Conservation (phyloP, 1,140 invertebrate species). For the Zaprionus vittiger region DNA sequence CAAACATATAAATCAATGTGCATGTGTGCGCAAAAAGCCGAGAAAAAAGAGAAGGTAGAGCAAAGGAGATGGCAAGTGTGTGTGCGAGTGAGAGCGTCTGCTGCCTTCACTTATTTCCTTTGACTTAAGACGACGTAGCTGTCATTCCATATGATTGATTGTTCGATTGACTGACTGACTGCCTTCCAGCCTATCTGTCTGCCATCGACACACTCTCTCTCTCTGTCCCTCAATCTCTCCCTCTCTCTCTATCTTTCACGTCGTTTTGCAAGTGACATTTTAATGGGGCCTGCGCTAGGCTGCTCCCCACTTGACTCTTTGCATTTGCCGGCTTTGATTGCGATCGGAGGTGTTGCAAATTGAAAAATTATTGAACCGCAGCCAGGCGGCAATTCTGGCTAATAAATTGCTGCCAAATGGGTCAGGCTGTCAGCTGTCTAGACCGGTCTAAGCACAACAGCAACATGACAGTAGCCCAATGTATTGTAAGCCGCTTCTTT, state of each 20-base stretch:
- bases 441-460: neutral
- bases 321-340: neutral
- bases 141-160: slow-evolving; percentile 80
- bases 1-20: slow-evolving; percentile 74
- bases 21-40: slow-evolving; percentile 31
- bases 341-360: slow-evolving; percentile 1
- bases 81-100: slow-evolving; percentile 1
- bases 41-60: neutral
- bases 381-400: slow-evolving; percentile 11
- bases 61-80: neutral
- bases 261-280: slow-evolving; percentile 14
- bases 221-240: neutral
- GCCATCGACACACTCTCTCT: neutral
- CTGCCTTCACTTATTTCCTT: slow-evolving; percentile 49
- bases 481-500: neutral
- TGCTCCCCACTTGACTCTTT: slow-evolving; percentile 7
- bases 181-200: slow-evolving; percentile 14
- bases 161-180: slow-evolving; percentile 72
- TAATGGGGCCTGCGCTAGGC: slow-evolving; percentile 18
- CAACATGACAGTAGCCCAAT: neutral
- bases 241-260: slow-evolving; percentile 7
- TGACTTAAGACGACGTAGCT: slow-evolving; percentile 72
- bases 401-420: slow-evolving; percentile 24
- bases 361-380: slow-evolving; percentile 32
- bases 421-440: slow-evolving; percentile 2